Evolutionary conservation across 2,888 invertebrate genomes (phyloP), one percentile per base, ranked within the genome.

Genomic region (Drosophila stalkeri): DNA sequence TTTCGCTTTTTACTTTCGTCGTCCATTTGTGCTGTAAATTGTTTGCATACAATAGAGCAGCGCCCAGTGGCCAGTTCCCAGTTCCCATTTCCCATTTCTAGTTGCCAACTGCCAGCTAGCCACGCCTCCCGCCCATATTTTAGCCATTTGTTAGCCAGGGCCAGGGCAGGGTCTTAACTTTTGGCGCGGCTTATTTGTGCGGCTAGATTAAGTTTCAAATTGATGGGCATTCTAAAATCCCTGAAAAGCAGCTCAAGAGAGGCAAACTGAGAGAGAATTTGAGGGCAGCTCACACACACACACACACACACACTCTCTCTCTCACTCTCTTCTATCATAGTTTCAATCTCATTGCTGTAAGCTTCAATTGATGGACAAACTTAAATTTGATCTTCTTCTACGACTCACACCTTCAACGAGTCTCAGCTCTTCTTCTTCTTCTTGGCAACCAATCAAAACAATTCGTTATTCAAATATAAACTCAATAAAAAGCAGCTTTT

Each of bases 181-280:
- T 80, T 82, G 89, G 86, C 79, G 81, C 75, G 80, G 83, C 83
- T 89, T 87, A 82, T 89, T 89, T 87, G 88, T 82, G 82, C 77
- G 78, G 77, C 86, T 79, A 88, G 87, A 89, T 88, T 88, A 88
- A 84, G 88, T 89, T 88, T 87, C 85, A 88, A 89, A 89, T 89
- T 86, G 87, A 86, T 86, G 89, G 79, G 78, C 87, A 75, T 80
- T 82, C 75, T 75, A 73, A 67, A 83, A 77, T 72, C 57, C 63
- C 56, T 16, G 14, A 18, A 35, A 51, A 51, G 33, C 39, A 52
- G 51, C 18, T n/a, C 31, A 31, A n/a, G 20, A 37, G 27, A 63
- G 16, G 9, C 7, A 14, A 3, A 33, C 9, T 9, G 11, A 31
- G 12, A 14, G 18, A 33, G 47, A 9, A 4, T n/a, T 16, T 27